Evolutionary conservation across 2,888 invertebrate genomes (phyloP).

Genomic region (Lypha dubia): DNA sequence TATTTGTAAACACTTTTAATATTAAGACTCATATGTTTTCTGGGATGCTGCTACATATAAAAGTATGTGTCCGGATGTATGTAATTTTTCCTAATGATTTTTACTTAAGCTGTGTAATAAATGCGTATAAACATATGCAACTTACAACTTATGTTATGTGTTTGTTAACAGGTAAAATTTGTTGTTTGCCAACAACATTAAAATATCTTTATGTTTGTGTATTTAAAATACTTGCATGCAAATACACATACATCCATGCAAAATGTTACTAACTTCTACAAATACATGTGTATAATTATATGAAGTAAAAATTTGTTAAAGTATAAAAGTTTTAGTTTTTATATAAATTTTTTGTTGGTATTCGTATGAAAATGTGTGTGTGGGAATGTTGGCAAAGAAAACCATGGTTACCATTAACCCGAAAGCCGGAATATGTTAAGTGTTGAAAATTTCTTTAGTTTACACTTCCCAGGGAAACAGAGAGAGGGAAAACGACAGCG

Average conservation of each 20-base stretch:
- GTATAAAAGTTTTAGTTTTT: not conserved
- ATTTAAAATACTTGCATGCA: not conserved
- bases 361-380: not conserved
- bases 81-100: not conserved
- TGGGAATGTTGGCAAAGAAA: not conserved
- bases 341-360: not conserved
- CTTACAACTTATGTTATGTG: not conserved
- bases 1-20: no score
- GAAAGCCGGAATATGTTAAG: not conserved
- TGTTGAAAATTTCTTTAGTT: constrained; percentile 1
- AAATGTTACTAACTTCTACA: not conserved
- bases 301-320: constrained; percentile 4
- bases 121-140: not conserved
- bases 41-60: not conserved
- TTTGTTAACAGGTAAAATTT: not conserved
- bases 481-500: no score
- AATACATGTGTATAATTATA: not conserved
- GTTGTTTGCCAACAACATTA: not conserved
- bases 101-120: not conserved
- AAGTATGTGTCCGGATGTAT: not conserved
- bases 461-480: no score
- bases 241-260: not conserved
- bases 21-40: no score
- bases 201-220: not conserved
- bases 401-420: not conserved